phyloP scores from a whole-genome alignment of 2,113 vertebrate species.

The Naja naja region DNA sequence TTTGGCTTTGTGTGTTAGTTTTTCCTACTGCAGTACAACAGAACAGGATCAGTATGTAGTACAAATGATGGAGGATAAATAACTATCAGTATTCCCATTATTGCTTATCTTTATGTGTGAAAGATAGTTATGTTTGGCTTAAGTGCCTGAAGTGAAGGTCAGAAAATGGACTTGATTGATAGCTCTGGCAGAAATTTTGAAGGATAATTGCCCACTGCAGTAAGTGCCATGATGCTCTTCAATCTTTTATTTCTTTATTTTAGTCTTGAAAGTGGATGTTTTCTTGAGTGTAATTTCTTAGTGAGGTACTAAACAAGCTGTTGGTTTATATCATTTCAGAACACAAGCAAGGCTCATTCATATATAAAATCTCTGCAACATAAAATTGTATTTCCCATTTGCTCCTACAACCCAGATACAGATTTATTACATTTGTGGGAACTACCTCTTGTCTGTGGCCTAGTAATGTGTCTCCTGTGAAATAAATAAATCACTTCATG shows the following conservation, averaged over 20 bases:
- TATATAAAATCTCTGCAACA: not conserved
- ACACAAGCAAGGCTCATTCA: not conserved
- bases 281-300: not conserved
- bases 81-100: not conserved
- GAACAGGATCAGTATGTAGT: not conserved
- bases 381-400: not conserved
- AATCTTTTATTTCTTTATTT: not conserved
- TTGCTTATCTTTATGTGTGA: not conserved
- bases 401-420: not conserved
- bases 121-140: not conserved
- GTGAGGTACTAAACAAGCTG: not conserved
- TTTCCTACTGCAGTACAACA: not conserved
- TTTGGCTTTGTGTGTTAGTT: not conserved
- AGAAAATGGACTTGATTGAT: not conserved
- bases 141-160: not conserved
- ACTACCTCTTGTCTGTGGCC: not conserved
- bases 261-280: not conserved
- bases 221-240: not conserved
- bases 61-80: not conserved
- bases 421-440: not conserved
- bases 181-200: not conserved
- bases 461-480: constrained; percentile 29
- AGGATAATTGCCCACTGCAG: not conserved
- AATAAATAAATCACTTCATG: constrained; percentile 44
- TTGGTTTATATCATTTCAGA: not conserved